Base-by-base conservation (phyloP, 23 tunicate genomes). In the Diplosoma virens region DNA sequence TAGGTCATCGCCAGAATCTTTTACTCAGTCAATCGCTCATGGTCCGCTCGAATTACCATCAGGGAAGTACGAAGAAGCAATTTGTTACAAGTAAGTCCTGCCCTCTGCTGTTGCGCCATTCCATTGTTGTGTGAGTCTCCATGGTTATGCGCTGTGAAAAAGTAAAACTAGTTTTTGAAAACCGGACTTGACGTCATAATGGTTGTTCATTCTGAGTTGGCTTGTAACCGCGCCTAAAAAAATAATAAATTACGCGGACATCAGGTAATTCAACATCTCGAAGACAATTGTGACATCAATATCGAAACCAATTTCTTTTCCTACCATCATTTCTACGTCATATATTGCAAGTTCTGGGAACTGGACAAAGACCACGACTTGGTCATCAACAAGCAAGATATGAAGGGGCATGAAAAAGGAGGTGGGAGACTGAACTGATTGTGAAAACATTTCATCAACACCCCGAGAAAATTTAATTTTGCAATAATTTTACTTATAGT, bases 301-400 rank as follows among this genome's bases (percentile, higher is more conserved):
- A 76, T 58, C 0, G 77, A 81, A 3, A 80, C 86, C 9, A 81
- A 85, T 26, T 93, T 61, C 77, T 93, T 93, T 56, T 85, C 93
- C 23, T 93, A 93, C 76, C 93, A 93, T 48, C 98, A 93, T 52
- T 93, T 93, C 50, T 93, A 93, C 66, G 98, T 93, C 58, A 79
- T 93, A 30, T 93, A 93, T 53, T 93, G 98, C 71, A 86, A 86
- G 69, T 93, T 93, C 67, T 93, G 98, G 98, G 98, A 93, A 46
- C 84, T 93, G n/a, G 98, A 93, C 75, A 59, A 87, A 17, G 98
- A 93, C 59, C 98, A 93, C 59, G 98, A 93, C 48, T 78, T 93
- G 9, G 84, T 85, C 48, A 86, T 93, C 77, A 83, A 86, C 58
- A 81, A 81, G 66, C 37, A 29, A 27, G 88, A 93, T 32, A 41